Evolutionary conservation across 2,888 invertebrate species (phyloP).

Genomic region (Mechanitis messenoides): DNA sequence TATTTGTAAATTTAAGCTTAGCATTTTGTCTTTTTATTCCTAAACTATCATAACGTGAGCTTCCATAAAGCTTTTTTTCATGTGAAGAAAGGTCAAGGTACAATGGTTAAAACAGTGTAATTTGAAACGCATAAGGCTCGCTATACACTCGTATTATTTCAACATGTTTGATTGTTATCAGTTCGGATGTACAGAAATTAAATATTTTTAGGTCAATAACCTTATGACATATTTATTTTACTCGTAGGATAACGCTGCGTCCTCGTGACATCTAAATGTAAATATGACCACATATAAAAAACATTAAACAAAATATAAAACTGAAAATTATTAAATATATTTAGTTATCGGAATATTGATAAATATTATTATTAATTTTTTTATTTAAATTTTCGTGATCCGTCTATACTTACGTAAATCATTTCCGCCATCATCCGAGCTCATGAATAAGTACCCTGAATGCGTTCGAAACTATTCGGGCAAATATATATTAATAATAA

Average conservation of each 20-base stretch:
- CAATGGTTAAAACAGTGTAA: conserved; percentile 16
- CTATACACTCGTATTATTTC: conserved; percentile 8
- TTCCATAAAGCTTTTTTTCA: neutral
- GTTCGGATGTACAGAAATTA: conserved; percentile 10
- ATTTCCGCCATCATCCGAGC: too few species aligned
- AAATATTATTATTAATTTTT: too few species aligned
- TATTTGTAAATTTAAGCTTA: conserved; percentile 15
- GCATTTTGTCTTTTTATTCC: conserved; percentile 14
- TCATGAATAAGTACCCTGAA: too few species aligned
- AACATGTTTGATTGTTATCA: conserved; percentile 10
- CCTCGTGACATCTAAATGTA: neutral
- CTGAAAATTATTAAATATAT: neutral
- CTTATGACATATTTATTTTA: conserved; percentile 9
- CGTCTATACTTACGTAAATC: too few species aligned
- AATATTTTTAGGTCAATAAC: conserved; percentile 17
- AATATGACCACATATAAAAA: neutral
- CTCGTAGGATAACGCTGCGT: neutral
- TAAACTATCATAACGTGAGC: conserved; percentile 12
- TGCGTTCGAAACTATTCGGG: too few species aligned
- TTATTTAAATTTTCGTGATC: too few species aligned
- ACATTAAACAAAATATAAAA: neutral
- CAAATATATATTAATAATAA: too few species aligned
- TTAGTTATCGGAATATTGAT: neutral
- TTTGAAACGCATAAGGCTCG: conserved; percentile 16
- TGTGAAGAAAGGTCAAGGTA: conserved; percentile 10